These are phyloP conservation scores for Lota lota DNA, from an alignment of 2,113 vertebrate species.

Conservation along the genomic window DNA sequence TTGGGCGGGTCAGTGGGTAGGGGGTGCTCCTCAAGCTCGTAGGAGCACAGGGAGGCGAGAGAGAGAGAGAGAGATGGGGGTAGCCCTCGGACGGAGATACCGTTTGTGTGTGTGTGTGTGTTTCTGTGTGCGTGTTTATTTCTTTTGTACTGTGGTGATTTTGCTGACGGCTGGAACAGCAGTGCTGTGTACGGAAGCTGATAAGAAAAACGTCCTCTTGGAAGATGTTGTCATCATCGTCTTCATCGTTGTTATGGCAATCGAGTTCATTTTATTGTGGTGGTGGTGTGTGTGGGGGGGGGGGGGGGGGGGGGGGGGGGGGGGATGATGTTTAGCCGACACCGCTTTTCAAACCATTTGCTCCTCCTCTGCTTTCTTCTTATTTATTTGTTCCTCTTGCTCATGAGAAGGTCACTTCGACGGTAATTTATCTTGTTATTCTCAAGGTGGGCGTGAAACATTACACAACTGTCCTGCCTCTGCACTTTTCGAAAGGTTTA, in stretches of 20 bases:
- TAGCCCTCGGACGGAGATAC: neutral
- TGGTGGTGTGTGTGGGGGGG: neutral
- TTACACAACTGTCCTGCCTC: constrained; percentile 39
- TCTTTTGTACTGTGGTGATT: constrained; percentile 1
- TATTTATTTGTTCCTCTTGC: constrained; percentile 45
- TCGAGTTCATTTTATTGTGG: constrained; percentile 13
- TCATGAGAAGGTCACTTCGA: constrained; percentile 60
- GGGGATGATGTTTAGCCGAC: no score
- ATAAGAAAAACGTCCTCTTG: constrained; percentile 51
- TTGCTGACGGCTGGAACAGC: constrained; percentile 60
- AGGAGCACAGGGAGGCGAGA: constrained; percentile 38
- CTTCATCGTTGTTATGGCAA: constrained; percentile 40
- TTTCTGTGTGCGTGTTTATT: constrained; percentile 17
- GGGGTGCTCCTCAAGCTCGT: constrained; percentile 30
- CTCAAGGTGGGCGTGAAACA: constrained; percentile 16
- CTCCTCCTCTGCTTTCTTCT: constrained; percentile 34
- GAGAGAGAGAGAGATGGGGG: constrained; percentile 8
- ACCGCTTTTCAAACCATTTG: neutral
- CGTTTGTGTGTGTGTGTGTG: constrained; percentile 20
- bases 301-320: constrained; percentile 1
- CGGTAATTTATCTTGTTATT: constrained; percentile 65
- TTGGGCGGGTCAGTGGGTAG: constrained; percentile 11
- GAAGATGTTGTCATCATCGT: constrained; percentile 41
- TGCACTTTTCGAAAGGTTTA: constrained; percentile 52
- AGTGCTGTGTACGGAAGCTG: constrained; percentile 14